Evolutionary conservation across 2,888 invertebrate genomes (phyloP), one percentile per base, ranked within the genome.

Genomic region (Acrobasis suavella): DNA sequence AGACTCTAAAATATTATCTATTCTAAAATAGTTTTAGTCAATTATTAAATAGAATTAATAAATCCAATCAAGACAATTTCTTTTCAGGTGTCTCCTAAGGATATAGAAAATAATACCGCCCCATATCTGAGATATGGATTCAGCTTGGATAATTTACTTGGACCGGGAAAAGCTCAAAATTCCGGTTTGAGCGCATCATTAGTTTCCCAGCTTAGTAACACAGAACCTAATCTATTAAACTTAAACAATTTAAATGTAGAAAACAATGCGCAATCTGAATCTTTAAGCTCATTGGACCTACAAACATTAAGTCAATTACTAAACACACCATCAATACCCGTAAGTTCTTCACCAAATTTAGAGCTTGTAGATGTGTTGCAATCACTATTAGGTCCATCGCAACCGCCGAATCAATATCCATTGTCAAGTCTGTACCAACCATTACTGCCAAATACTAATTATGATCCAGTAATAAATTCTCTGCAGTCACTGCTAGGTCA

Each of bases 61-160:
- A 32, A 32, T 32, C 32, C 32, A 32, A 32, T 32, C 32, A 32
- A 32, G 32, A 32, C 7, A 32, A 32, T 32, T 32, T 56, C 0
- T 3, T 56, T 56, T 56, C 56, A 56, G 56, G 56, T 56, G 14
- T 56, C 56, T 7, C 56, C 56, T 8, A 2, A 6, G 12, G 56
- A 56, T 14, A 22, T 56, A 10, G 14, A 42, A 56, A 56, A 56
- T 17, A 56, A 56, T n/a, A 56, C 56, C 7, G 42, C 42, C 17
- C 17, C 38, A 8, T 56, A 16, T 46, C 9, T 56, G 1, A 56
- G 56, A 56, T 42, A 42, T 14, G 56, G 42, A 7, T 42, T 17
- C 1, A 16, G 22, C n/a, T 46, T 56, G 14, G 42, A 56, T 14
- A 56, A 46, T 17, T 9, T 56, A n/a, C 17, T 56, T 6, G 42